Evolutionary conservation across 2,797 vertebrate species (phyloP).

Genomic region (Antennarius maculatus): DNA sequence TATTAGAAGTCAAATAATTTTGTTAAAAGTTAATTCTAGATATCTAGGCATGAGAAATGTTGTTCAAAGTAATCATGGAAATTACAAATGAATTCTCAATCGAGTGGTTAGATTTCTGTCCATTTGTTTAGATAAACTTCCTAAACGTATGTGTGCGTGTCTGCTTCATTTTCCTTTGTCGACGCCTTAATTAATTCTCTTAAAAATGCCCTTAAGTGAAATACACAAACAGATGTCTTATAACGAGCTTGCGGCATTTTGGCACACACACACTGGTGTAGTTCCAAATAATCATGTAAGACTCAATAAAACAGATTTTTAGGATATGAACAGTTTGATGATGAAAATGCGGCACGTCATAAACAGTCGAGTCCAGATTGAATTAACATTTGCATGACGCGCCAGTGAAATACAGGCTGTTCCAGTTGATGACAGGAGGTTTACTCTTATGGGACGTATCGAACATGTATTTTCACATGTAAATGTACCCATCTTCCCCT

Average conservation of each 20-base stretch:
- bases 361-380: too few relatives aligned
- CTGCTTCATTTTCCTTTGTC: background rate
- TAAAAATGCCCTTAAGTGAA: too few relatives aligned
- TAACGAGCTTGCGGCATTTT: too few relatives aligned
- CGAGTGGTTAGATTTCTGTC: background rate
- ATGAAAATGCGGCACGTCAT: background rate
- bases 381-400: background rate
- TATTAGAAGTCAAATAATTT: too few relatives aligned
- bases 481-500: background rate
- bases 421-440: too few relatives aligned
- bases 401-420: too few relatives aligned
- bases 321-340: background rate
- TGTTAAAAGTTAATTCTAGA: background rate
- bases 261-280: too few relatives aligned
- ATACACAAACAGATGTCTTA: too few relatives aligned
- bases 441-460: too few relatives aligned
- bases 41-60: background rate
- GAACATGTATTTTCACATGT: too few relatives aligned
- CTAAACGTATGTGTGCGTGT: background rate
- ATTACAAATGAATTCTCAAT: background rate
- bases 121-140: background rate
- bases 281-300: too few relatives aligned
- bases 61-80: background rate
- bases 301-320: too few relatives aligned
- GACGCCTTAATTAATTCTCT: background rate